Evolutionary conservation across 2,888 invertebrate genomes (phyloP).

Genomic region (Pecten maximus): DNA sequence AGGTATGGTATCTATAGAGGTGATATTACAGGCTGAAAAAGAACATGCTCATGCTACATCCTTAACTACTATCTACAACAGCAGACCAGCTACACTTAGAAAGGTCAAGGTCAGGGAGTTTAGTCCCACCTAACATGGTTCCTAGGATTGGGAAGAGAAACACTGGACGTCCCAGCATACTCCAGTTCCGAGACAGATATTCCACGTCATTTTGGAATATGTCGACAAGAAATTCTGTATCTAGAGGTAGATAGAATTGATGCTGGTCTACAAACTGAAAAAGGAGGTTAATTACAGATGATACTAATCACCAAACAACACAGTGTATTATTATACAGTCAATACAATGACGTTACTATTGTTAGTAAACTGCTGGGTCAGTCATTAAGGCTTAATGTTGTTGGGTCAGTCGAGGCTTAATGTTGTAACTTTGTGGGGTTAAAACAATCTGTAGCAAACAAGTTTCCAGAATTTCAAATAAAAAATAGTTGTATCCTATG

Average conservation of each 20-base stretch:
- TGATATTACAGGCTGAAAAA: background rate
- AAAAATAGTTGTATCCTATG: no score
- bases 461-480: no score
- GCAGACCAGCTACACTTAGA: background rate
- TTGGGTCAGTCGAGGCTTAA: no score
- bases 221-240: slow-evolving; percentile 98
- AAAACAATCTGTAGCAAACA: no score
- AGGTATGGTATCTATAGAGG: background rate
- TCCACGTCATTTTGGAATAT: slow-evolving; percentile 98
- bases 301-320: background rate
- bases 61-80: background rate
- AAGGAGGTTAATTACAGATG: background rate
- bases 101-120: slow-evolving; percentile 6
- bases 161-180: slow-evolving; percentile 95
- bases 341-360: no score
- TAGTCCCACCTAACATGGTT: slow-evolving; percentile 78
- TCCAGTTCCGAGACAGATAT: slow-evolving; percentile 99
- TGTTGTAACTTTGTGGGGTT: no score
- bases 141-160: slow-evolving; percentile 76
- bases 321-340: background rate
- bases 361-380: no score
- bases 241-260: slow-evolving; percentile 99
- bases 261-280: slow-evolving; percentile 89
- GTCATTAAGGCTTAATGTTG: no score
- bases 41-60: background rate